Base-by-base conservation (phyloP, 2,113 vertebrate genomes). In the Melospiza melodia region DNA sequence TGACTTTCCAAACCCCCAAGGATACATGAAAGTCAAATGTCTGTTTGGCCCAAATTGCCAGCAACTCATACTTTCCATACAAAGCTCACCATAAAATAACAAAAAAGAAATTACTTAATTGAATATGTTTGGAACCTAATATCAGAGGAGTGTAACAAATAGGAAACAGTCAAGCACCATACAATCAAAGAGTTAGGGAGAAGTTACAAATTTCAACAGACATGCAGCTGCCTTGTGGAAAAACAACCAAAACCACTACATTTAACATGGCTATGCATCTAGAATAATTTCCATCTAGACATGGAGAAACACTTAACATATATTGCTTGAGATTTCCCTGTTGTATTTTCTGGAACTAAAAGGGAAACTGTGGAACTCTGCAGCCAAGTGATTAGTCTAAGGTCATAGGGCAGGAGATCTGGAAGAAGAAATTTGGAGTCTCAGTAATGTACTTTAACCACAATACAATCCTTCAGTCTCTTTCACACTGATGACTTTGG, bases 401-500 rank as follows among this genome's bases (percentile, higher is more conserved):
- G 80, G 69, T 92, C 69, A 68, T 1, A 76, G 52, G 66, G 66
- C 68, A 90, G 44, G 49, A 89, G 61, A 87, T 75, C 15, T 68
- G 77, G 49, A 86, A 82, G 86, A 39, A 85, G 49, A 91, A 90
- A n/a, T 90, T 46, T 27, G 57, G 69, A 72, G 52, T 84, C 65
- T 25, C 1, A 0, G 35, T 87, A 67, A 78, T 92, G 52, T 65
- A 59, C 76, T 92, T 90, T 54, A 90, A 77, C 83, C 88, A 90
- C 76, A 87, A 89, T 49, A 57, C 65, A 58, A 89, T 72, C 44
- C 71, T 84, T 96, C 90, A 89, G 88, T 87, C 80, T 94, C 90
- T 95, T 97, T 96, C 90, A 95, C 11, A 3, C 88, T 89, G 90
- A 89, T 73, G 92, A 94, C 93, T 96, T 96, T 95, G 83, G 92